Percentiles rank a stretch among this genome's conserved stretches.
Conservation (phyloP, 2,797 vertebrate genomes). For the Mergus octosetaceus region DNA sequence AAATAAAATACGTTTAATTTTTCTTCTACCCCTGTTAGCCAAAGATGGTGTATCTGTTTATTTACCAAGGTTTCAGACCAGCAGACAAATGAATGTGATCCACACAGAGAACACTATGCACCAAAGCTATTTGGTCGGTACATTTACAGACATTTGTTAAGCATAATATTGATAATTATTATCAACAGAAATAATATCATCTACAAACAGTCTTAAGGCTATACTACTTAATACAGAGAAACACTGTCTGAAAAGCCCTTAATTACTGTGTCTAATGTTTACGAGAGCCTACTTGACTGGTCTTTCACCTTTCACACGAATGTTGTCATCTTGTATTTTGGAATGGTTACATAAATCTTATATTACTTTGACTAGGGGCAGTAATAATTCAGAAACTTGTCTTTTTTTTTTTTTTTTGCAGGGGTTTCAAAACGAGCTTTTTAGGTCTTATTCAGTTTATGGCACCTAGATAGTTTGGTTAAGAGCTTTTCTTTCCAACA, state of each 20-base stretch:
- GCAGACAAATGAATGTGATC: rapidly evolving
- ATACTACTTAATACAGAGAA: neutral
- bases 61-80: neutral
- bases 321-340: neutral
- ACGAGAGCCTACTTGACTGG: neutral
- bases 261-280: neutral
- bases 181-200: neutral
- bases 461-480: neutral
- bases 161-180: neutral
- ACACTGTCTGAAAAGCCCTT: neutral
- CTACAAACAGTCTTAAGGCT: neutral
- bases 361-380: neutral
- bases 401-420: neutral
- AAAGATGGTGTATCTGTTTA: neutral
- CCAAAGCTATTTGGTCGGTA: neutral
- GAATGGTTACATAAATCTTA: neutral
- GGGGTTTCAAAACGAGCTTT: neutral
- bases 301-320: neutral
- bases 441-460: neutral
- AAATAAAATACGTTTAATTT: neutral
- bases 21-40: neutral
- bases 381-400: neutral
- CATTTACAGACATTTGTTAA: neutral
- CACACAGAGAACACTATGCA: neutral
- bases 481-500: neutral